phyloP scores from a whole-genome alignment of 2,113 vertebrate genomes.

The Elanus axillaris region DNA sequence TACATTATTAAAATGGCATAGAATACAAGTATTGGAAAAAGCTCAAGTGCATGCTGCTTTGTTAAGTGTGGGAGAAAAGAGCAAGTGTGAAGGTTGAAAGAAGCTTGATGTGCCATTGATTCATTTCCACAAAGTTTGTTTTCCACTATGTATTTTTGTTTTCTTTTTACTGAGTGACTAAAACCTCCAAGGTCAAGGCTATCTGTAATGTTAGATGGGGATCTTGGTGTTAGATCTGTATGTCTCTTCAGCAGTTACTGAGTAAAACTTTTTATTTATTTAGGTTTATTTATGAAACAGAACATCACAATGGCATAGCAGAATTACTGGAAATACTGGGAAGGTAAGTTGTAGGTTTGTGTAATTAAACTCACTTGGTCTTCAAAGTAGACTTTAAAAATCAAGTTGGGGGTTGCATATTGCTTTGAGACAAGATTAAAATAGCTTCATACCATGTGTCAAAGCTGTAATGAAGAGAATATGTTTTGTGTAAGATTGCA shows the following conservation, averaged over 20 bases:
- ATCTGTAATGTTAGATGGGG: not conserved
- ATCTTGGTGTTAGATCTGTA: not conserved
- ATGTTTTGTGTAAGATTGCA: not conserved
- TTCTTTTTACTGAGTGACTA: not conserved
- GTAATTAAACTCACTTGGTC: not conserved
- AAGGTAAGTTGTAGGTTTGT: constrained; percentile 77
- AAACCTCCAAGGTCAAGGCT: not conserved
- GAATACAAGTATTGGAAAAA: not conserved
- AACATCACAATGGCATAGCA: constrained; percentile 99
- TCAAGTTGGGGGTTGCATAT: not conserved
- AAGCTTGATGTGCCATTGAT: not conserved
- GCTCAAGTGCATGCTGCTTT: not conserved
- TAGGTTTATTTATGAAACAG: constrained; percentile 99
- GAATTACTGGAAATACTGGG: constrained; percentile 99
- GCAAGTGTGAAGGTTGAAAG: not conserved
- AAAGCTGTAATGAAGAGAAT: not conserved
- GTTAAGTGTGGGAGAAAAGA: not conserved
- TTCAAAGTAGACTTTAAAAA: not conserved
- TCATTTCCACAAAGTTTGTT: not conserved
- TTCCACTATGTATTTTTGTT: not conserved
- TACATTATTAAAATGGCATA: not conserved
- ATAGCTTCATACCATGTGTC: not conserved
- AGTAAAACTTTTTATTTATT: constrained; percentile 7
- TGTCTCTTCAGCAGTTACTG: not conserved
- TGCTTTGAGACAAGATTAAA: not conserved